Conservation (phyloP, 2,797 vertebrate genomes). For the Garrulus glandarius region DNA sequence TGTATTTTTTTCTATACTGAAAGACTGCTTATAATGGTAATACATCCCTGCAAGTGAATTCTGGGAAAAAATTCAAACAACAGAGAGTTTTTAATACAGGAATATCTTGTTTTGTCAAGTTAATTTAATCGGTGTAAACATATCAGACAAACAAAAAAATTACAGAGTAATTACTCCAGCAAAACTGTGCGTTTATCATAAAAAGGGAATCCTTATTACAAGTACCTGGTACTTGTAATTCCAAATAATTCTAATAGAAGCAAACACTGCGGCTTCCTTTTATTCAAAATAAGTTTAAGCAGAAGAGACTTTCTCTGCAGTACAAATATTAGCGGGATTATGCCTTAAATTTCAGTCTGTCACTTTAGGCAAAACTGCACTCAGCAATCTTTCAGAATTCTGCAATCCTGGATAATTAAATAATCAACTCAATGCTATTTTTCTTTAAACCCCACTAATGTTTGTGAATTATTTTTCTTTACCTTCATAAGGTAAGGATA, state of each 20-base stretch:
- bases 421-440: not conserved
- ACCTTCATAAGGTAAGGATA: not conserved
- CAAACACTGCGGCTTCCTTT: not conserved
- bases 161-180: not conserved
- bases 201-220: slow-evolving; percentile 13
- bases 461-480: not conserved
- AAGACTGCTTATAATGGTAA: not conserved
- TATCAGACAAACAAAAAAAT: not conserved
- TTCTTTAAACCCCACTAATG: not conserved
- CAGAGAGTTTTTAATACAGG: not conserved
- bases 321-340: not conserved
- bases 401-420: not conserved
- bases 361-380: not conserved
- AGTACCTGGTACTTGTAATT: slow-evolving; percentile 3
- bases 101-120: not conserved
- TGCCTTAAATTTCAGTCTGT: not conserved
- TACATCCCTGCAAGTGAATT: not conserved
- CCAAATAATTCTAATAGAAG: not conserved
- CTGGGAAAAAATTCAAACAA: not conserved
- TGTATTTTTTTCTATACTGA: not conserved
- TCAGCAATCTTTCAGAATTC: not conserved
- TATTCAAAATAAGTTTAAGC: not conserved
- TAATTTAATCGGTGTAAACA: not conserved
- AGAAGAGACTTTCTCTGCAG: not conserved
- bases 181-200: not conserved